Evolutionary conservation across 2,797 vertebrate species (phyloP).

Genomic region (Chloroceryle amazona): DNA sequence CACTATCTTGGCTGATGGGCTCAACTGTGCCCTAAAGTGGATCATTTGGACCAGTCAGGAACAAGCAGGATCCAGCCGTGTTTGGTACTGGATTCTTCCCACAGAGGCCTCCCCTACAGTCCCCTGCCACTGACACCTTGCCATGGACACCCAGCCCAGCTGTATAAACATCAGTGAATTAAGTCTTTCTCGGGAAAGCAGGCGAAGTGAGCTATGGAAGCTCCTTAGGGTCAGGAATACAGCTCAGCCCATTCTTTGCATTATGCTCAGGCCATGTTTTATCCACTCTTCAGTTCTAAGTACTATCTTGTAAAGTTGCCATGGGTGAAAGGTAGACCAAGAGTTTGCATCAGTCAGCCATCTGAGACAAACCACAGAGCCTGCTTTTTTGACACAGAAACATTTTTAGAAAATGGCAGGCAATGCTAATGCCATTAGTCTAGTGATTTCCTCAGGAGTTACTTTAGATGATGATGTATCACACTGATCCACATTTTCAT

Average conservation of each 20-base stretch:
- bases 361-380: neutral
- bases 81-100: neutral
- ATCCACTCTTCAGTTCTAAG: neutral
- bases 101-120: neutral
- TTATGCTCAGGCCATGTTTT: neutral
- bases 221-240: neutral
- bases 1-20: neutral
- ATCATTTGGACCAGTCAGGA: neutral
- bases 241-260: neutral
- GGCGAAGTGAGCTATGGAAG: neutral
- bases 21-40: neutral
- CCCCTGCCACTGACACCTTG: neutral
- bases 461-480: conserved; percentile 61
- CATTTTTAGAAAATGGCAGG: neutral
- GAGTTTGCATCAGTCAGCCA: neutral
- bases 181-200: fast-evolving
- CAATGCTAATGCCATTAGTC: conserved; percentile 9
- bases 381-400: neutral
- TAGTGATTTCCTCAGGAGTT: conserved; percentile 35
- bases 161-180: neutral
- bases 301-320: neutral
- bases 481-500: conserved; percentile 34
- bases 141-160: neutral
- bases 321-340: neutral
- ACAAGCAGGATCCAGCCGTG: fast-evolving